Evolutionary conservation across 2,888 invertebrate genomes (phyloP).

Genomic region (Onchidella celtica): DNA sequence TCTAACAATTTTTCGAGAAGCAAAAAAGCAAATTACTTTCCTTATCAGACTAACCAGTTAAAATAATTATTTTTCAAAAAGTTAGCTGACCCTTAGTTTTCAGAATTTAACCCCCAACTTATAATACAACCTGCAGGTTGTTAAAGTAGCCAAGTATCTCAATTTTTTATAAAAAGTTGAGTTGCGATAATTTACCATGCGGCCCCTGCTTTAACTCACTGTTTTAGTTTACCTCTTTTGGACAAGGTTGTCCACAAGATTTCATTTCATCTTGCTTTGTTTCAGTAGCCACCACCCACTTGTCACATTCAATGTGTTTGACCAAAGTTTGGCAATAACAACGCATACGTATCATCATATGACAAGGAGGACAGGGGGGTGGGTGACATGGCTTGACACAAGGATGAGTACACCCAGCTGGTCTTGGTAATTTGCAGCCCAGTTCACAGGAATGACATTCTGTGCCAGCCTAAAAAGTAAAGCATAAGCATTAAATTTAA

Average conservation of each 20-base stretch:
- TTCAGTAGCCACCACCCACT: conserved; percentile 83
- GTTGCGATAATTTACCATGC: too few species aligned
- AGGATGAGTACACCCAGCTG: conserved; percentile 86
- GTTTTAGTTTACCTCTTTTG: conserved; percentile 87
- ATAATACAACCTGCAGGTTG: too few species aligned
- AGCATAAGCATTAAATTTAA: background rate
- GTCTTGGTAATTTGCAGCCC: conserved; percentile 81
- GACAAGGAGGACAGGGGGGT: conserved; percentile 88
- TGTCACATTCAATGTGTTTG: conserved; percentile 87
- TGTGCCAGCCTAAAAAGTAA: conserved; percentile 70
- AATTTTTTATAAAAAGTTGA: too few species aligned
- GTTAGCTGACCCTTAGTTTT: too few species aligned
- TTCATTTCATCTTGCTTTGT: conserved; percentile 80
- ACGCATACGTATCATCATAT: conserved; percentile 79
- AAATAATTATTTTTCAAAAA: too few species aligned
- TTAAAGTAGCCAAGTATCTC: too few species aligned
- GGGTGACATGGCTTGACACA: conserved; percentile 85
- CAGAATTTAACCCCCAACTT: too few species aligned
- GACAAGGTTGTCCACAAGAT: conserved; percentile 92
- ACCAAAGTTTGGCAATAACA: conserved; percentile 92
- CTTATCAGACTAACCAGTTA: too few species aligned
- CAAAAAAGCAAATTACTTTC: too few species aligned
- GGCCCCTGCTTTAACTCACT: too few species aligned
- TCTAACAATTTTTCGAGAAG: too few species aligned
- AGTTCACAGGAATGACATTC: conserved; percentile 78